Percentiles rank a stretch among this genome's conserved stretches.
These are phyloP conservation scores for Sander lucioperca DNA, from an alignment of 2,113 vertebrate genomes.

Conservation along the genomic window DNA sequence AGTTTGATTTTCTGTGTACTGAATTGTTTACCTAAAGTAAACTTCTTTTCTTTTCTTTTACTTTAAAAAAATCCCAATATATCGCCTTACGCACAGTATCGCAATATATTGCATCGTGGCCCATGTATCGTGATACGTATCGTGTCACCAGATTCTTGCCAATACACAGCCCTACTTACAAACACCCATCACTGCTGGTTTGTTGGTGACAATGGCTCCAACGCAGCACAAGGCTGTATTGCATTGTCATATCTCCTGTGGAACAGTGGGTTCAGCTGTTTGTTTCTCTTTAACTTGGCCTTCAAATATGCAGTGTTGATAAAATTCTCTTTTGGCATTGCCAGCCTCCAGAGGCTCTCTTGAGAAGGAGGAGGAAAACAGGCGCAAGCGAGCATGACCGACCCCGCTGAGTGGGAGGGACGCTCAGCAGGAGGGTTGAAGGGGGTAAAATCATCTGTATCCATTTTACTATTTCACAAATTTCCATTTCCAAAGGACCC, in stretches of 20 bases:
- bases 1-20: no score
- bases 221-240: slow-evolving; percentile 15
- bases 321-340: slow-evolving; percentile 24
- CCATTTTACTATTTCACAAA: slow-evolving; percentile 37
- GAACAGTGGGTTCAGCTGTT: slow-evolving; percentile 24
- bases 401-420: slow-evolving; percentile 46
- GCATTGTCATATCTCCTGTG: slow-evolving; percentile 18
- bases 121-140: no score
- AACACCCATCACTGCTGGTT: neutral
- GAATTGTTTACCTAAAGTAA: no score
- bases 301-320: slow-evolving; percentile 33
- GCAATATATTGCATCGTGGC: no score
- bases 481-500: slow-evolving; percentile 58
- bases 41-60: no score
- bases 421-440: slow-evolving; percentile 27
- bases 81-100: no score
- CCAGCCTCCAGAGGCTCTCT: slow-evolving; percentile 6
- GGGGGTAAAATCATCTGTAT: slow-evolving; percentile 36
- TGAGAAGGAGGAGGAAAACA: slow-evolving; percentile 12
- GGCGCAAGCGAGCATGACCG: slow-evolving; percentile 40
- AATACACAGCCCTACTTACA: no score
- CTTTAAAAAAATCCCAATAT: no score
- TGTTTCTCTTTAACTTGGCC: neutral
- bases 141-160: no score
- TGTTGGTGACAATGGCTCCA: neutral